Base-by-base conservation (phyloP, 2,797 vertebrate species). In the Melanotaenia pygmaea region DNA sequence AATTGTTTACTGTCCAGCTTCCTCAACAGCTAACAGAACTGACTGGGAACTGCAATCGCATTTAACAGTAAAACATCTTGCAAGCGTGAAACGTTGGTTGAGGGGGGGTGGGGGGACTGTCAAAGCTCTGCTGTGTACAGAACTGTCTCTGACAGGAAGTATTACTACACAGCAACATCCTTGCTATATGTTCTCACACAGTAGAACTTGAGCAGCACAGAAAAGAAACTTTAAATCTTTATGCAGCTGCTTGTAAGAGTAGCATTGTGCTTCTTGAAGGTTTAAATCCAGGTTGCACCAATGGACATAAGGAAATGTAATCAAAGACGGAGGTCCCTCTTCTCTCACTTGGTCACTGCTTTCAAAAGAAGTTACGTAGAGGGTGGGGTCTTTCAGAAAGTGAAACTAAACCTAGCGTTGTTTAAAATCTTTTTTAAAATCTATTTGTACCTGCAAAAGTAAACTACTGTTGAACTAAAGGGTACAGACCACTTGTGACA, bases 61-160 rank as follows among this genome's bases (percentile, higher is more conserved):
- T 11, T 24, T 13, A 40, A 40, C 56, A 30, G 38, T 64, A 1
- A 14, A 45, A 18, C n/a, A 67, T 50, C 30, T 16, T 68, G 28
- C 3, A 6, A 18, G 16, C 3, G 14, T 40, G 3, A 38, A 47
- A 72, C 50, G 9, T 56, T 32, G 8, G 24, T 38, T 3, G 3
- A 9, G 32, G 26, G 22, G 59, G 35, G 30, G 30, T 34, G 32
- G 32, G 32, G 32, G 32, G 40, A 20, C 8, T 5, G 38, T 50
- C 47, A n/a, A 18, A 3, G 1, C 9, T 10, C 10, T 37, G 40
- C 32, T 58, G 26, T 5, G 6, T 7, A 9, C 26, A 40, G 35
- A 64, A 30, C 7, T 14, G 30, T 11, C 9, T 68, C 51, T 59
- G 12, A 60, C 71, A 73, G 79, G 76, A 85, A 79, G 64, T 70